These are phyloP conservation scores for Pithys albifrons DNA, from an alignment of 2,113 vertebrate genomes.

Conservation along the genomic window DNA sequence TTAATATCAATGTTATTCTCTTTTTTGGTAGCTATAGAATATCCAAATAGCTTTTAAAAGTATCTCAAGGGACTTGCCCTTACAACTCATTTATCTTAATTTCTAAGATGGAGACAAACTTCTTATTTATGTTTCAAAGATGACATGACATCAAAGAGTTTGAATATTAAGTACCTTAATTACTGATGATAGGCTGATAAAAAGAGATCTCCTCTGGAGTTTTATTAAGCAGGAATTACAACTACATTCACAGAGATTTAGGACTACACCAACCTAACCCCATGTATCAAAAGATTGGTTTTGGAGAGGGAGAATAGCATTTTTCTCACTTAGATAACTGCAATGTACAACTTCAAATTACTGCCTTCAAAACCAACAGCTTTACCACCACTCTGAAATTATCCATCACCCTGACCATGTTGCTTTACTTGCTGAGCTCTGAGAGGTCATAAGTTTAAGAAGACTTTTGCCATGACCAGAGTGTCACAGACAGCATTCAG, in stretches of 20 bases:
- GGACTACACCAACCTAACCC: neutral
- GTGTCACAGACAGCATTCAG: neutral
- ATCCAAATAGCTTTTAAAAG: constrained; percentile 30
- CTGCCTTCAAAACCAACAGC: constrained; percentile 37
- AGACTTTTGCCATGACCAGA: neutral
- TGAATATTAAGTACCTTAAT: constrained; percentile 71
- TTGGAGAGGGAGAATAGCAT: constrained; percentile 41
- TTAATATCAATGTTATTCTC: neutral
- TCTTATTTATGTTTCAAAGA: constrained; percentile 68
- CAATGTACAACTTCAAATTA: constrained; percentile 42
- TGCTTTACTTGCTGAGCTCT: neutral
- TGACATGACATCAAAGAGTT: constrained; percentile 65
- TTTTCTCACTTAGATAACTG: constrained; percentile 51
- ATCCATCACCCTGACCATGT: constrained; percentile 8
- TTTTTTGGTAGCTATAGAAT: constrained; percentile 11
- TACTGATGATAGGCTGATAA: constrained; percentile 61
- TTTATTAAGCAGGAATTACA: constrained; percentile 63
- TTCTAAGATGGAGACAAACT: constrained; percentile 63
- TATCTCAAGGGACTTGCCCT: constrained; percentile 28
- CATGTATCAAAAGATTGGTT: constrained; percentile 41
- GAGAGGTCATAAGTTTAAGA: neutral
- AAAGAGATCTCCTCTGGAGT: constrained; percentile 53
- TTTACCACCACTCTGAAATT: constrained; percentile 36
- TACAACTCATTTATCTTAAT: constrained; percentile 60
- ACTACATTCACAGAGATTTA: constrained; percentile 38